Conservation (phyloP, 2,113 vertebrate genomes). For the Pangasianodon gigas region DNA sequence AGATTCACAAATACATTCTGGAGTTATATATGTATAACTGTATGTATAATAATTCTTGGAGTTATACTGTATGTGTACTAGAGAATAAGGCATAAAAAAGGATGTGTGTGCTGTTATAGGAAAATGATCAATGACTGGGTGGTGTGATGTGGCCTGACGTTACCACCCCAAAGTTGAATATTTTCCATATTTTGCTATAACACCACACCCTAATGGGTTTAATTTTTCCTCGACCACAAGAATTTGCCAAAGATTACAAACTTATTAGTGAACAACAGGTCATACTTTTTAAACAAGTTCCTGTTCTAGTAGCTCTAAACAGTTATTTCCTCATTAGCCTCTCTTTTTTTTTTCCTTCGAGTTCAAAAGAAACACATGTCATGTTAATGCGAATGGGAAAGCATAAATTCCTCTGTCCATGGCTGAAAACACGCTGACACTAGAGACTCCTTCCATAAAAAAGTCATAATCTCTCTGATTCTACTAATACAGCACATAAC, state of each 20-base stretch:
- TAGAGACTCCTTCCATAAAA: not conserved
- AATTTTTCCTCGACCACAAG: too few relatives aligned
- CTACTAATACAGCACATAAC: not conserved
- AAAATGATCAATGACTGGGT: not conserved
- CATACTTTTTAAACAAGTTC: too few relatives aligned
- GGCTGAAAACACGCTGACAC: not conserved
- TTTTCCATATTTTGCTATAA: too few relatives aligned
- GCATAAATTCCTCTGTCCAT: too few relatives aligned
- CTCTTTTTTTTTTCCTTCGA: too few relatives aligned
- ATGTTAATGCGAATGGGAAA: too few relatives aligned
- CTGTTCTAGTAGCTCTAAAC: not conserved
- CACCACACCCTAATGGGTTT: too few relatives aligned
- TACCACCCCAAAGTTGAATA: not conserved
- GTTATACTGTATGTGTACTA: not conserved
- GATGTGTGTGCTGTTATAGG: not conserved
- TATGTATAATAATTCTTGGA: not conserved
- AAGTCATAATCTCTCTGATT: not conserved
- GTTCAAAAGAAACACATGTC: too few relatives aligned
- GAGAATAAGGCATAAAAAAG: not conserved
- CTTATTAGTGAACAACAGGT: too few relatives aligned
- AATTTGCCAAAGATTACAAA: too few relatives aligned
- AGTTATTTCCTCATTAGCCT: not conserved
- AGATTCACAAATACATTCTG: not conserved
- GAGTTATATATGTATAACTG: too few relatives aligned
- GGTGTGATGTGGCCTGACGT: not conserved